Conservation (phyloP, 2,797 vertebrate genomes). For the Eidolon dupreanum region DNA sequence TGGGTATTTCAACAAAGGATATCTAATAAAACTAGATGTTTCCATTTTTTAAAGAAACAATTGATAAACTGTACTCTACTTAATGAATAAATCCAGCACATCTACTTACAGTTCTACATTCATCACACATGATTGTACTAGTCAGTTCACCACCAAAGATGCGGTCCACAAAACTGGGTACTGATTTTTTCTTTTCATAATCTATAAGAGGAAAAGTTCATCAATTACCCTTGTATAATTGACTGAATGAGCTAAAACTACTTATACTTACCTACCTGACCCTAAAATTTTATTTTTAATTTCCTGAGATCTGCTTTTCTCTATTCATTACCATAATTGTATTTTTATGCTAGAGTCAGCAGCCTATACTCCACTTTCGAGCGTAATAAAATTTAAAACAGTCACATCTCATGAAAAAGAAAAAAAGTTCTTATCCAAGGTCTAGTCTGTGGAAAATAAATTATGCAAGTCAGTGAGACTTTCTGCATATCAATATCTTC, state of each 20-base stretch:
- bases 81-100: background rate
- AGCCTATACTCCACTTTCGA: background rate
- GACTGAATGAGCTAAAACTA: conserved; percentile 19
- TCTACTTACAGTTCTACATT: conserved; percentile 93
- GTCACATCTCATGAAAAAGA: background rate
- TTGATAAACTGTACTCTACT: background rate
- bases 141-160: conserved; percentile 97
- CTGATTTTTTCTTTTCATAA: conserved; percentile 92
- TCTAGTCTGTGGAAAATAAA: background rate
- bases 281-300: conserved; percentile 41
- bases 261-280: background rate
- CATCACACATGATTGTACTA: conserved; percentile 97
- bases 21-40: background rate
- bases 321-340: background rate
- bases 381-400: background rate
- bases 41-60: background rate
- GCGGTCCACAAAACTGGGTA: conserved; percentile 93
- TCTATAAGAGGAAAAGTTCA: conserved; percentile 84
- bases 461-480: background rate
- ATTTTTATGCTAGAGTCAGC: background rate
- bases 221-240: background rate
- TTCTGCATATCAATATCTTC: background rate
- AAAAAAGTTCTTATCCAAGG: background rate
- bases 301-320: conserved; percentile 6
- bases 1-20: background rate